Conservation (phyloP, 2,888 invertebrate genomes). For the Amphiduros pacificus region DNA sequence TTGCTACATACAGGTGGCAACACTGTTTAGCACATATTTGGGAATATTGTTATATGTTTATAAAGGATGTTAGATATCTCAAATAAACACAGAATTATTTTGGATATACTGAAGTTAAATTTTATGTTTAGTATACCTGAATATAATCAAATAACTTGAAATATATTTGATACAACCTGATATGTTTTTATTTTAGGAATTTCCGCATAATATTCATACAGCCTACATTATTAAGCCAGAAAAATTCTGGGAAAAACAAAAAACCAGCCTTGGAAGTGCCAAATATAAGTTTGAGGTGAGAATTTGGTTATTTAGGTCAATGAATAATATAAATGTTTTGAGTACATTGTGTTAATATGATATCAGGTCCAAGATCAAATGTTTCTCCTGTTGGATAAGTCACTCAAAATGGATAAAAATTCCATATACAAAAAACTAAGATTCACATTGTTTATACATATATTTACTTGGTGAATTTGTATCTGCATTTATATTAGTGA, state of each 20-base stretch:
- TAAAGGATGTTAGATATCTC: background rate
- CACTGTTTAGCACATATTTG: too few relatives aligned
- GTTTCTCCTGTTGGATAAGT: too few relatives aligned
- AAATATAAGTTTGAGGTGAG: conserved; percentile 98
- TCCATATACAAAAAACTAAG: too few relatives aligned
- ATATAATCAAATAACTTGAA: background rate
- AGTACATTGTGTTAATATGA: too few relatives aligned
- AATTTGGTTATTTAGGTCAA: background rate
- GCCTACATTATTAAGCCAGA: conserved; percentile 98
- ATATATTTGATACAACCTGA: background rate
- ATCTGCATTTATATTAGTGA: too few relatives aligned
- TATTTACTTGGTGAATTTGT: too few relatives aligned
- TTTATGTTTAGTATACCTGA: background rate
- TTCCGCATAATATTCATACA: conserved; percentile 83
- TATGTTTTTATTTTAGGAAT: conserved; percentile 79
- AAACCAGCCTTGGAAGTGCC: conserved; percentile 93
- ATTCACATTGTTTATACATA: too few relatives aligned
- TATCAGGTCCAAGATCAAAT: too few relatives aligned
- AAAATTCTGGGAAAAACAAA: conserved; percentile 99
- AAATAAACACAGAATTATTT: background rate
- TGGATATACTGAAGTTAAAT: background rate
- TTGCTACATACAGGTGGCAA: too few relatives aligned
- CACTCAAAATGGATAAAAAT: too few relatives aligned
- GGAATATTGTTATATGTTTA: background rate
- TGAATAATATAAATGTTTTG: too few relatives aligned